Conservation (phyloP, 2,113 vertebrate species). For the Bufo bufo region DNA sequence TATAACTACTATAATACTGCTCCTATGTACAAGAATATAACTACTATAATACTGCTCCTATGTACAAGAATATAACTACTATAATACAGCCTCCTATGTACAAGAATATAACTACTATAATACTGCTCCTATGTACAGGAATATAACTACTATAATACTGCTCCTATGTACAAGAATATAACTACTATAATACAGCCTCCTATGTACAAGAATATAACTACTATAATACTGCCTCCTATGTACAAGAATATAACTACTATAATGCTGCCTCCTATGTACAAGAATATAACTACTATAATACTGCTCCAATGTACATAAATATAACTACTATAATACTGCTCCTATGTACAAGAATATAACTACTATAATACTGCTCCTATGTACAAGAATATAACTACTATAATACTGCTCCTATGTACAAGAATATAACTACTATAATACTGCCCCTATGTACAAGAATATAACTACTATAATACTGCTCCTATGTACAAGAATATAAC, state of each 20-base stretch:
- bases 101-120: conserved; percentile 3
- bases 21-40: not conserved
- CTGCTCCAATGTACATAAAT: not conserved
- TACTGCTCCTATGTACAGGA: not conserved
- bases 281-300: conserved; percentile 1
- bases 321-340: not conserved
- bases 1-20: too few species aligned
- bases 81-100: not conserved
- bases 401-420: not conserved
- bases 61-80: conserved; percentile 1
- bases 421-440: too few species aligned
- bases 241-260: conserved; percentile 7
- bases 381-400: not conserved
- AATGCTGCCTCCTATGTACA: not conserved
- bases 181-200: conserved; percentile 2
- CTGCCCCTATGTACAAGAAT: too few species aligned
- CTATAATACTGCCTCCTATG: not conserved
- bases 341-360: not conserved
- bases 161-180: not conserved
- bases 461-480: too few species aligned
- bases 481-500: too few species aligned
- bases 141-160: not conserved
- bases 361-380: conserved; percentile 2
- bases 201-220: not conserved
- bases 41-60: not conserved